phyloP scores from a whole-genome alignment of 1,140 invertebrate genomes.

The Phymorhynchus buccinoides region DNA sequence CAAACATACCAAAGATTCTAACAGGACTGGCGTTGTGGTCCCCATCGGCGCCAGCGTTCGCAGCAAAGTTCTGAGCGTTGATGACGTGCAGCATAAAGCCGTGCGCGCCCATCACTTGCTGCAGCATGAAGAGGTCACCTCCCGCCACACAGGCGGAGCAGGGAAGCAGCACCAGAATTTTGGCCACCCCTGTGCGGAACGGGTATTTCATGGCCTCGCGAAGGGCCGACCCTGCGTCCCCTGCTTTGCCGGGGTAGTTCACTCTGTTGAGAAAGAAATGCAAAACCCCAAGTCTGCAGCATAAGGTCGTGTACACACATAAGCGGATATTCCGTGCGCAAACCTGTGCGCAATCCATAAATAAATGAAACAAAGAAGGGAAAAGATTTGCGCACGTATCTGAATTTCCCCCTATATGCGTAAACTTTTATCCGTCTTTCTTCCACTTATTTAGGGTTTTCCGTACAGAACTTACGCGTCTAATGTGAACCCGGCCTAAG shows the following conservation, averaged over 20 bases:
- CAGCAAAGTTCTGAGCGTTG: constrained; percentile 75
- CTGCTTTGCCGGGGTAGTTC: constrained; percentile 36
- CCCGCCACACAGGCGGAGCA: constrained; percentile 78
- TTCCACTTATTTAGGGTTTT: no score
- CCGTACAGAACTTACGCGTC: no score
- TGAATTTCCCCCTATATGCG: no score
- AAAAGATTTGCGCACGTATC: no score
- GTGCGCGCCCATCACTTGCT: constrained; percentile 83
- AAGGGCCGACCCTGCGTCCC: constrained; percentile 80
- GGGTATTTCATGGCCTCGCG: constrained; percentile 82
- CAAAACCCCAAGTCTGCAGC: no score
- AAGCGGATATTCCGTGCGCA: no score
- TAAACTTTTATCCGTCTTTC: no score
- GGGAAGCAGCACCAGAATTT: constrained; percentile 85
- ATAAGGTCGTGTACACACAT: no score
- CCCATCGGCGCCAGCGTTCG: constrained; percentile 45
- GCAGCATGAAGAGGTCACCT: constrained; percentile 86
- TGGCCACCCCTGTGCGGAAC: constrained; percentile 88
- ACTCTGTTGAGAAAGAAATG: constrained; percentile 43
- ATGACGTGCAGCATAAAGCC: constrained; percentile 87
- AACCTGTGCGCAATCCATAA: no score
- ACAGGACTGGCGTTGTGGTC: not conserved
- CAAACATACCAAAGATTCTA: not conserved
- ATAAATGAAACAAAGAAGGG: no score
- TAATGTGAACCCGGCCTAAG: no score